Percentiles rank a stretch among this genome's conserved stretches.
Evolutionary conservation across 1,140 invertebrate species (phyloP).

Genomic region (Sogatella furcifera): DNA sequence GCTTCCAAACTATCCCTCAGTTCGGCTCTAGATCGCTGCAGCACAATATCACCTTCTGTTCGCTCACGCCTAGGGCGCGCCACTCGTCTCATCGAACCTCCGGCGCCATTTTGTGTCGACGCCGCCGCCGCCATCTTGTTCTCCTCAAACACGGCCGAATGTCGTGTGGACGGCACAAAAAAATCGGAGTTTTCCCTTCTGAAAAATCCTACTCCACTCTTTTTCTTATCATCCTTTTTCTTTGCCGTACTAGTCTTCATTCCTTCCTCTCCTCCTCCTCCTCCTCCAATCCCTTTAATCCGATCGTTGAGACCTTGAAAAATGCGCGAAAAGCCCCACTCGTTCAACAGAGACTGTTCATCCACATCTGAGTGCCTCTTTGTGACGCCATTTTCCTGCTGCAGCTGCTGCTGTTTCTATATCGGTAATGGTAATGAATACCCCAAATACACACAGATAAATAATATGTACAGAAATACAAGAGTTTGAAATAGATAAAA

Average conservation of each 20-base stretch:
- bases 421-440: too few species aligned
- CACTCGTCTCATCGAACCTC: slow-evolving; percentile 16
- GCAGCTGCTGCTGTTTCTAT: not conserved
- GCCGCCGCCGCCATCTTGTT: slow-evolving; percentile 8
- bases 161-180: slow-evolving; percentile 49
- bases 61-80: slow-evolving; percentile 62
- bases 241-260: slow-evolving; percentile 7
- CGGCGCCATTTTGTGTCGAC: not conserved
- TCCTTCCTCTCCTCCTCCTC: slow-evolving; percentile 5
- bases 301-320: slow-evolving; percentile 50
- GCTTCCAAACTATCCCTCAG: slow-evolving; percentile 34
- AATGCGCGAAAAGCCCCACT: slow-evolving; percentile 74
- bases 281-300: slow-evolving; percentile 32
- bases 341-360: slow-evolving; percentile 49
- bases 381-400: too few species aligned
- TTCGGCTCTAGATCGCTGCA: slow-evolving; percentile 35
- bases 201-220: slow-evolving; percentile 44
- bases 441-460: too few species aligned
- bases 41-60: slow-evolving; percentile 73
- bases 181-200: slow-evolving; percentile 70
- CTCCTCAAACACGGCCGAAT: slow-evolving; percentile 56
- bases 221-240: slow-evolving; percentile 14
- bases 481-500: too few species aligned
- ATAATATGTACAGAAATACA: too few species aligned
- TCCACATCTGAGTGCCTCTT: not conserved